phyloP scores from a whole-genome alignment of 1,140 invertebrate genomes.

The Mactra quadrangularis region DNA sequence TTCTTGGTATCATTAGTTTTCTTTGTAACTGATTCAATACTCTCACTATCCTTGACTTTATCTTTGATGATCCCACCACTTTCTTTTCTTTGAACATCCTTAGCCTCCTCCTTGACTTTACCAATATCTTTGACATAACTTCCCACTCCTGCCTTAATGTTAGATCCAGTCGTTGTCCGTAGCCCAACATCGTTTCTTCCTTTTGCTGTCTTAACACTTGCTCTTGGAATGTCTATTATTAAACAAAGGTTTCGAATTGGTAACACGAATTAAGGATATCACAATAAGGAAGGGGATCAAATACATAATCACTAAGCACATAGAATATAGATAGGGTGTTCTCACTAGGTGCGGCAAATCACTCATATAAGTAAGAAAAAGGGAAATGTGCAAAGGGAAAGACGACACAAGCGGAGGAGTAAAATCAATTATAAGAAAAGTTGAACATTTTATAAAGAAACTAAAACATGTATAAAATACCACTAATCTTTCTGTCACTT shows the following conservation, averaged over 20 bases:
- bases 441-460: too few species aligned
- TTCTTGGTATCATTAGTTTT: background rate
- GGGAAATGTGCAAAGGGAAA: too few species aligned
- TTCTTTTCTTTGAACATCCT: background rate
- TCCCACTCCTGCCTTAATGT: background rate
- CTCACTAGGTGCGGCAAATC: too few species aligned
- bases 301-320: background rate
- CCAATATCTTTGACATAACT: background rate
- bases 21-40: background rate
- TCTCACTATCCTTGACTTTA: background rate
- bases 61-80: background rate
- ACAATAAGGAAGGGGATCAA: background rate
- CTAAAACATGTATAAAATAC: too few species aligned
- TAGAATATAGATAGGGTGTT: background rate
- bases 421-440: too few species aligned
- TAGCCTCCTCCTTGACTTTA: background rate
- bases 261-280: background rate
- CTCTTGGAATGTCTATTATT: slow-evolving; percentile 54
- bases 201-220: slow-evolving; percentile 30
- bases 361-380: too few species aligned
- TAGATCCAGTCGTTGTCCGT: background rate
- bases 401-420: too few species aligned
- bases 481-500: too few species aligned
- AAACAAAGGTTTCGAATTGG: slow-evolving; percentile 49
- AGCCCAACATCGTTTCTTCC: background rate